These are phyloP conservation scores for Pseudorhombus dupliciocellatus DNA, from an alignment of 2,113 vertebrate genomes.

Conservation along the genomic window DNA sequence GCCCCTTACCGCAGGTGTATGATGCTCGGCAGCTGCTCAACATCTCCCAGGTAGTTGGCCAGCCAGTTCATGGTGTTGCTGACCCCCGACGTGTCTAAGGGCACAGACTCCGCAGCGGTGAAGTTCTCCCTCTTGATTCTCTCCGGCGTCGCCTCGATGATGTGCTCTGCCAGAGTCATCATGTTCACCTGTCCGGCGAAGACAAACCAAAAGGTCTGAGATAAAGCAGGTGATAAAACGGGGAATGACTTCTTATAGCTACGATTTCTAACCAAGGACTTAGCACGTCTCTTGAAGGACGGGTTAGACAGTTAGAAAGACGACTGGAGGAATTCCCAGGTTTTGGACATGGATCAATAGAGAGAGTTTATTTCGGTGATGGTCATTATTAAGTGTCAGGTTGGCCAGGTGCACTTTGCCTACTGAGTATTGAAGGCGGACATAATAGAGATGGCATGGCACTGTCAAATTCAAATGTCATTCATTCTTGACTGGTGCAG, in stretches of 20 bases:
- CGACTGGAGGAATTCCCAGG: neutral
- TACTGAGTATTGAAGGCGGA: too few species aligned
- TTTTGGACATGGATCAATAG: neutral
- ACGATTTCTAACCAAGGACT: too few species aligned
- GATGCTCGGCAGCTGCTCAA: conserved; percentile 92
- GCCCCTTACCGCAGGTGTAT: conserved; percentile 89
- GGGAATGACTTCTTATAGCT: neutral
- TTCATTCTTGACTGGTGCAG: too few species aligned
- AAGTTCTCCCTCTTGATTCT: conserved; percentile 97
- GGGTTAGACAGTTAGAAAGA: too few species aligned
- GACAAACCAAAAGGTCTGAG: too few species aligned
- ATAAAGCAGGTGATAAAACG: neutral
- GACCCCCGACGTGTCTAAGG: conserved; percentile 86
- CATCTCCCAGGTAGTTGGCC: conserved; percentile 96
- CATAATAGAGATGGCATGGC: too few species aligned
- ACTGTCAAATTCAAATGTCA: too few species aligned
- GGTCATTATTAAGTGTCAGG: too few species aligned
- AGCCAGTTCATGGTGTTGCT: conserved; percentile 99
- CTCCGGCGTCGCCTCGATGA: conserved; percentile 97
- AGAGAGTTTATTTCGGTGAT: neutral
- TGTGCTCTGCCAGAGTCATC: conserved; percentile 98
- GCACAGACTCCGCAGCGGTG: conserved; percentile 82
- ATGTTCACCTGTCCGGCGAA: conserved; percentile 87
- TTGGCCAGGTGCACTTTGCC: too few species aligned
- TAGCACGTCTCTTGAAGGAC: too few species aligned